Conservation (phyloP, 2,888 invertebrate species). For the Ectobius pallidus region DNA sequence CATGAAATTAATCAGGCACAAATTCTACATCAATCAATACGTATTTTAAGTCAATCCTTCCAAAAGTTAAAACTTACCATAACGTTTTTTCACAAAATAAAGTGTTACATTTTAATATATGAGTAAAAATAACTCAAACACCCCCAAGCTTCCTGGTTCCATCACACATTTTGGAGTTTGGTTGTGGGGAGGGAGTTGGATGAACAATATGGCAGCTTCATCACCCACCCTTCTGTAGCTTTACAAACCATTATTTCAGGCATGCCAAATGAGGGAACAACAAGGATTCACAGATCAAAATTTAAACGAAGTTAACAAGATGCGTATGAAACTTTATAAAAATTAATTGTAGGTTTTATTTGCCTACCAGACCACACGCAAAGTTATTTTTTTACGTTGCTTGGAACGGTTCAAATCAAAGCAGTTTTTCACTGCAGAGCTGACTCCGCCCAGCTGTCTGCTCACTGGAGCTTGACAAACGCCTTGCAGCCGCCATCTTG, state of each 20-base stretch:
- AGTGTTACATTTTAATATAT: too few relatives aligned
- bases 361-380: conserved; percentile 1
- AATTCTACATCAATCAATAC: conserved; percentile 15
- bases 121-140: too few relatives aligned
- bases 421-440: conserved; percentile 28
- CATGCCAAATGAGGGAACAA: neutral
- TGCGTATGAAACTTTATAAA: neutral
- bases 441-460: conserved; percentile 37
- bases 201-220: conserved; percentile 23
- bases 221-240: neutral
- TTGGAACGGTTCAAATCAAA: conserved; percentile 18
- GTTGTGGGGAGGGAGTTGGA: neutral
- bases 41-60: neutral
- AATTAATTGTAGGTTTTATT: neutral
- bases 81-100: too few relatives aligned
- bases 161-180: conserved; percentile 17
- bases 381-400: conserved; percentile 18
- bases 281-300: neutral
- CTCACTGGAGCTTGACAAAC: conserved; percentile 35
- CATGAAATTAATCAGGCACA: conserved; percentile 27
- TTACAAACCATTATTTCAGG: neutral
- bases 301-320: neutral
- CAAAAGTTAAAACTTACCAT: conserved; percentile 15
- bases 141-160: too few relatives aligned
- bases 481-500: conserved; percentile 20